phyloP scores from a whole-genome alignment of 2,113 vertebrate species.

The Dermatemys mawii region DNA sequence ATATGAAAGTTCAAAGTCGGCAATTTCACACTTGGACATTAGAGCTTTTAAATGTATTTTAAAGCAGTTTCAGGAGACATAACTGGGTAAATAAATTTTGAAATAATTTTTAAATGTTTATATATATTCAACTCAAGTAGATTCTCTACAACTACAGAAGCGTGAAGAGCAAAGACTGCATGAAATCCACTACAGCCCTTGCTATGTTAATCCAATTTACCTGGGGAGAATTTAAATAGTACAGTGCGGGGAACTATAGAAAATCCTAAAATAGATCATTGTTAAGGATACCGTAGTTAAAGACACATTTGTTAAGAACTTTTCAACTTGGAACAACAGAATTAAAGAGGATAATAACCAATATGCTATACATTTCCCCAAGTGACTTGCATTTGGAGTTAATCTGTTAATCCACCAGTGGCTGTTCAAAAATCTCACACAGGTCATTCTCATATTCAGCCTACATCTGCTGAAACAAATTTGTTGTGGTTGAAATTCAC shows the following conservation, averaged over 20 bases:
- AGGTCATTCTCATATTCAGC: background rate
- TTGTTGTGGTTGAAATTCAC: slow-evolving; percentile 16
- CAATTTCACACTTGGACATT: background rate
- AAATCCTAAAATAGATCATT: slow-evolving; percentile 51
- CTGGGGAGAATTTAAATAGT: slow-evolving; percentile 1
- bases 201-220: slow-evolving; percentile 8
- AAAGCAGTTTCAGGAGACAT: background rate
- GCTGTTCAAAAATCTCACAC: background rate
- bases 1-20: background rate
- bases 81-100: background rate
- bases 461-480: background rate
- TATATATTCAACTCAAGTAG: background rate
- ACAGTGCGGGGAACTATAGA: background rate
- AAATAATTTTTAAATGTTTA: background rate
- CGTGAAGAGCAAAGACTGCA: background rate
- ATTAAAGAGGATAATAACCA: accelerated
- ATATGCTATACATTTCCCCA: background rate
- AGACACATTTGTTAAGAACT: background rate
- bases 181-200: slow-evolving; percentile 34
- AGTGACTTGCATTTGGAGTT: background rate
- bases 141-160: background rate
- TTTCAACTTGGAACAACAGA: slow-evolving; percentile 29
- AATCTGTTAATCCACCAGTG: slow-evolving; percentile 2
- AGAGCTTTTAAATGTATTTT: background rate
- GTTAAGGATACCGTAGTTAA: slow-evolving; percentile 5